These are phyloP conservation scores for Sycophila sp. DNA, from an alignment of 1,140 invertebrate species.

Conservation along the genomic window DNA sequence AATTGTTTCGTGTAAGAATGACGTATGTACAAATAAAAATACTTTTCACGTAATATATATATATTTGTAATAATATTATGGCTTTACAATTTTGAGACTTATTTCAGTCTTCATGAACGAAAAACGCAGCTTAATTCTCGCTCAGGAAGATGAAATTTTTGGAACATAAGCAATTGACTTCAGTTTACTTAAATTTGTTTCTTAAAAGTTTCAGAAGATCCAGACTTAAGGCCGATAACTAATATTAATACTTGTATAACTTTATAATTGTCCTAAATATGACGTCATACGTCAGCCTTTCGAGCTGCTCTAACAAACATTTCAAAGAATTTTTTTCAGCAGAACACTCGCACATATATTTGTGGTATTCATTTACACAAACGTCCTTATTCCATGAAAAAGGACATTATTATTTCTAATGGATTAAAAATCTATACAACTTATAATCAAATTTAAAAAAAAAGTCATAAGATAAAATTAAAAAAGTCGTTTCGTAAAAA, in stretches of 20 bases:
- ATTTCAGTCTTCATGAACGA: neutral
- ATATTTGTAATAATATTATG: constrained; percentile 38
- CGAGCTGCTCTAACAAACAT: neutral
- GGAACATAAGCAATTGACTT: constrained; percentile 6
- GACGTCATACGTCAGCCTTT: constrained; percentile 8
- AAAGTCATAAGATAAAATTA: constrained; percentile 9
- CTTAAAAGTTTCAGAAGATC: constrained; percentile 6
- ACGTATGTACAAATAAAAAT: too few species aligned
- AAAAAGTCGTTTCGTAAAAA: constrained; percentile 26
- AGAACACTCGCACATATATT: neutral
- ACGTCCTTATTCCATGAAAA: neutral
- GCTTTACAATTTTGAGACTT: constrained; percentile 36
- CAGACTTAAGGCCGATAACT: neutral
- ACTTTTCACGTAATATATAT: constrained; percentile 32
- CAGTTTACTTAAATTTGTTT: neutral
- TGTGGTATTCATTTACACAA: constrained; percentile 21
- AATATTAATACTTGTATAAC: neutral
- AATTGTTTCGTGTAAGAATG: too few species aligned
- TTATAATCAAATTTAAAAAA: constrained; percentile 18
- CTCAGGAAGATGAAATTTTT: constrained; percentile 13
- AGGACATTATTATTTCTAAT: constrained; percentile 24
- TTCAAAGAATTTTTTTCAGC: constrained; percentile 1
- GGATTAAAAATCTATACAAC: constrained; percentile 23
- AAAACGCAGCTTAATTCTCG: constrained; percentile 13
- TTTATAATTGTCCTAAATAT: neutral